Evolutionary conservation across 2,113 vertebrate genomes (phyloP), one percentile per base, ranked within the genome.

Genomic region (Nematolebias whitei): DNA sequence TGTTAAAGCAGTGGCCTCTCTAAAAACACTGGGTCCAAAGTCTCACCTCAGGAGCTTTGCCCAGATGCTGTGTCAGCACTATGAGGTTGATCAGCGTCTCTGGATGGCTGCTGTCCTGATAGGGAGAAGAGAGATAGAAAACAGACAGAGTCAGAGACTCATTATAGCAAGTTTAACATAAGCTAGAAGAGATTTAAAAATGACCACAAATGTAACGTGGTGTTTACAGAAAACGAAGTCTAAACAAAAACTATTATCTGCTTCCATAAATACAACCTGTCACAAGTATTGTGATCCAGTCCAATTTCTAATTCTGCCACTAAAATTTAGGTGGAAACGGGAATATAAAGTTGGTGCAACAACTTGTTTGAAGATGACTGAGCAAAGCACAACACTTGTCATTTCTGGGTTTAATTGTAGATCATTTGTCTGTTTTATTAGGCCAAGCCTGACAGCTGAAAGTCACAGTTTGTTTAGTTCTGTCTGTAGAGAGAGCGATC

Each of bases 11-110:
- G 15, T 2, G 14, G 2, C 12, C 4, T n/a, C 16, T 71, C 2
- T 4, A 71, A 76, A 16, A 11, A 24, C 24, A 53, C 49, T 19
- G 19, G 43, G 79, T 82, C 48, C 74, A 89, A 76, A 41, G 56
- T 68, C 93, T 93, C 84, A 98, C 98, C 96, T 99, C 98, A 0
- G 96, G 95, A 16, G 96, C 65, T 77, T 98, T 99, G 67, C 96
- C 95, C 80, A 98, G 71, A 85, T 99, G 98, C 85, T 99, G 98
- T 0, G 95, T 96, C 51, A 99, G 93, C 64, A 98, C 95, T 0
- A 96, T 91, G 0, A 99, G 92, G 87, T 99, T 99, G 88, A 99
- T 91, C 55, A 99, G 91, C 0, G 96, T 98, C 93, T 99, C 98
- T 0, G 98, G 95, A 50, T 99, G 95, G 79, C 96, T 85, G 49